These are phyloP conservation scores for Allobates femoralis DNA, from an alignment of 2,797 vertebrate species.

Conservation along the genomic window DNA sequence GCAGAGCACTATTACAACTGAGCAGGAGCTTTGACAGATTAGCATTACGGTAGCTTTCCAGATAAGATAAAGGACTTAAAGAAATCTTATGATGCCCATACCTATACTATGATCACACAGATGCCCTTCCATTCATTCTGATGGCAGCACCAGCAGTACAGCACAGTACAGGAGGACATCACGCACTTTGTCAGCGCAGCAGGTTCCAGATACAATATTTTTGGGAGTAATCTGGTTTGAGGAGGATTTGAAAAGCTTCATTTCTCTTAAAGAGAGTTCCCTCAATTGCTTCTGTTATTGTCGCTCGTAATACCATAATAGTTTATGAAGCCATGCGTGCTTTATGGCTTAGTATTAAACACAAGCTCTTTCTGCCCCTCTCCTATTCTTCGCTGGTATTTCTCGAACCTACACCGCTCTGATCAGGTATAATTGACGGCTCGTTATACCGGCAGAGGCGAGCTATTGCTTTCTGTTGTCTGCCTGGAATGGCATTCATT, in stretches of 20 bases:
- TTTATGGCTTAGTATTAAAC: conserved; percentile 23
- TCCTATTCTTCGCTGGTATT: background rate
- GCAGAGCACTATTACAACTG: no score
- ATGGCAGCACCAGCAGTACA: background rate
- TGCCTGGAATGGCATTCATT: background rate
- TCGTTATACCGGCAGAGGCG: background rate
- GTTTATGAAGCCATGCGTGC: conserved; percentile 29
- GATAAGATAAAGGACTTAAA: background rate
- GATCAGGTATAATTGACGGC: conserved; percentile 18
- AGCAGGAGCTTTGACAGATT: no score
- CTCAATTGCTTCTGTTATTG: conserved; percentile 28
- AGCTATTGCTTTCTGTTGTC: background rate
- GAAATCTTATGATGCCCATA: background rate
- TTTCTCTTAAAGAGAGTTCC: conserved; percentile 31
- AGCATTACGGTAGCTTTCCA: no score
- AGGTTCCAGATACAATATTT: background rate
- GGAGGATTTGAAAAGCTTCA: conserved; percentile 13
- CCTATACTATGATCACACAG: background rate
- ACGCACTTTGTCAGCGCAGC: background rate
- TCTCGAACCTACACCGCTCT: conserved; percentile 10
- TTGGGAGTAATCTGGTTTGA: conserved; percentile 16
- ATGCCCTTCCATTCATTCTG: background rate
- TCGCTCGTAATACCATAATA: conserved; percentile 24
- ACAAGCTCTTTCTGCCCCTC: conserved; percentile 1
- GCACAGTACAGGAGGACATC: background rate